Percentiles rank a stretch among this genome's conserved stretches.
Evolutionary conservation across 1,140 invertebrate species (phyloP).

Genomic region (Samia ricini): DNA sequence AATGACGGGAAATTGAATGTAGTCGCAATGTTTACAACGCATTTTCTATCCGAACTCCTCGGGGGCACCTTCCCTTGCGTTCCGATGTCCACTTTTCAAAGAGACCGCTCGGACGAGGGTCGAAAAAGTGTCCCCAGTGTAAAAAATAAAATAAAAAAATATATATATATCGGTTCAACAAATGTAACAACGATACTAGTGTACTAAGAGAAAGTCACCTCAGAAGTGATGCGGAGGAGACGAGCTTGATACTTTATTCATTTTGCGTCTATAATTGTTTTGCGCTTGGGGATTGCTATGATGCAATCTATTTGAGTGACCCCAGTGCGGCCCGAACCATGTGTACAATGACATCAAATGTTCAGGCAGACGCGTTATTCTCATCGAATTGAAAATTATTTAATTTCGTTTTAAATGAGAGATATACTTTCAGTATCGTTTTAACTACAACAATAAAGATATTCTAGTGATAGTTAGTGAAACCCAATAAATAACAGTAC

Average conservation of each 20-base stretch:
- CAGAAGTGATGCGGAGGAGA: slow-evolving; percentile 44
- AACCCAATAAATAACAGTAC: too few species aligned
- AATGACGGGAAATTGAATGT: slow-evolving; percentile 80
- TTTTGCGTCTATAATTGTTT: slow-evolving; percentile 64
- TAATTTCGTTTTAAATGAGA: background rate
- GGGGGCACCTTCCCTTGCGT: slow-evolving; percentile 73
- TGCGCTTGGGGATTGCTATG: slow-evolving; percentile 45
- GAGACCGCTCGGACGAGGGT: slow-evolving; percentile 77
- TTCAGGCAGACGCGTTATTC: slow-evolving; percentile 39
- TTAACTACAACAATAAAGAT: too few species aligned
- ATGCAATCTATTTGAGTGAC: slow-evolving; percentile 68
- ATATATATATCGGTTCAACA: slow-evolving; percentile 65
- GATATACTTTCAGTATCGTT: too few species aligned
- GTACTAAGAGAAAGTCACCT: slow-evolving; percentile 54
- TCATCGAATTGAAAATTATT: slow-evolving; percentile 30
- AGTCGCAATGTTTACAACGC: slow-evolving; percentile 79
- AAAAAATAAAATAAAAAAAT: slow-evolving; percentile 71
- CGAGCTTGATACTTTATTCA: slow-evolving; percentile 60
- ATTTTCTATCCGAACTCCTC: slow-evolving; percentile 75
- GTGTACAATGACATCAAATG: slow-evolving; percentile 34
- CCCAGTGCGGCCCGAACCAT: slow-evolving; percentile 46
- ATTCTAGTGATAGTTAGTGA: too few species aligned
- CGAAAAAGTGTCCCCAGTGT: slow-evolving; percentile 77
- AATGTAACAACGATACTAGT: slow-evolving; percentile 50
- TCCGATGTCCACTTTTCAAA: slow-evolving; percentile 78